phyloP scores from a whole-genome alignment of 2,888 invertebrate species.

The Watsonalla cultraria region DNA sequence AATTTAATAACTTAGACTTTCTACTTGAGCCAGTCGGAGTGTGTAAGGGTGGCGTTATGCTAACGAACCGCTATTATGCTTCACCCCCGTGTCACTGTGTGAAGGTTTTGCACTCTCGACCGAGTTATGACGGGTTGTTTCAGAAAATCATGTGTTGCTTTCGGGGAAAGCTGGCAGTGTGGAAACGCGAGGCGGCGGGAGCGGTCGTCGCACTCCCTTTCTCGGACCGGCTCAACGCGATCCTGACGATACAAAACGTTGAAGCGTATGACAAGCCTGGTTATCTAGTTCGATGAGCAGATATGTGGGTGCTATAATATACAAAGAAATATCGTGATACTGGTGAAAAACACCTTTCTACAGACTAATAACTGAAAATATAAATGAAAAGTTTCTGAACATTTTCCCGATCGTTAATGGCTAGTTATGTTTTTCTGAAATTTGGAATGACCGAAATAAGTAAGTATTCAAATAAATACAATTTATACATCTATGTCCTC shows the following conservation, averaged over 20 bases:
- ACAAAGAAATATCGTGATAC: constrained; percentile 18
- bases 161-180: constrained; percentile 52
- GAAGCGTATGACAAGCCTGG: constrained; percentile 27
- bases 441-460: constrained; percentile 69
- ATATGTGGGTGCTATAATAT: constrained; percentile 37
- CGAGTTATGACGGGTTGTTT: constrained; percentile 68
- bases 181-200: constrained; percentile 40
- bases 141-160: constrained; percentile 71
- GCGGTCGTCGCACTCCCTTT: constrained; percentile 25
- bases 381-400: constrained; percentile 26
- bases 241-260: constrained; percentile 24
- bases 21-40: constrained; percentile 50
- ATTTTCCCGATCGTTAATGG: constrained; percentile 40
- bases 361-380: background rate
- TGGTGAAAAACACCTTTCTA: background rate
- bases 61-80: constrained; percentile 74
- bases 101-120: constrained; percentile 76
- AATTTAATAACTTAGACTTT: constrained; percentile 66
- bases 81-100: constrained; percentile 73
- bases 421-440: constrained; percentile 48
- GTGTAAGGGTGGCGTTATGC: constrained; percentile 54
- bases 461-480: constrained; percentile 34
- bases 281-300: constrained; percentile 43
- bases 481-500: background rate
- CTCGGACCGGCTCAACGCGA: constrained; percentile 7